Conservation (phyloP, 2,888 invertebrate genomes). For the Achlya flavicornis region DNA sequence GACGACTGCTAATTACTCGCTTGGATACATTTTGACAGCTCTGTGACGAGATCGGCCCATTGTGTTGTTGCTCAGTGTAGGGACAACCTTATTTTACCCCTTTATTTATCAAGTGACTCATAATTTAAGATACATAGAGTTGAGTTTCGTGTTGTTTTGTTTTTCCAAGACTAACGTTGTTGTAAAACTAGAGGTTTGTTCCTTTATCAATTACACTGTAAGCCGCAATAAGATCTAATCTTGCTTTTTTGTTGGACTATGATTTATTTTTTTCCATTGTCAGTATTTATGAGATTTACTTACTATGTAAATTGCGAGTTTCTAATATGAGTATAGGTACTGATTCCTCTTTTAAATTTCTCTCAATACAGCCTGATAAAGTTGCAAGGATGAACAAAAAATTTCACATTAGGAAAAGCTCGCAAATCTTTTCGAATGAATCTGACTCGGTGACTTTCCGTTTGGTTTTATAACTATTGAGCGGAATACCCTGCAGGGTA, state of each 20-base stretch:
- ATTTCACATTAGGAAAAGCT: too few species aligned
- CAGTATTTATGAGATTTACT: not conserved
- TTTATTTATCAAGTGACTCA: constrained; percentile 5
- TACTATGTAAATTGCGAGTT: too few species aligned
- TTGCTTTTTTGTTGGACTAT: not conserved
- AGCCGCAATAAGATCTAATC: constrained; percentile 17
- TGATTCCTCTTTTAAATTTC: too few species aligned
- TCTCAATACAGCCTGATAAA: too few species aligned
- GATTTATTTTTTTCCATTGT: not conserved
- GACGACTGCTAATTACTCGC: constrained; percentile 69
- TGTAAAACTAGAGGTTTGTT: constrained; percentile 32
- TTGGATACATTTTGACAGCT: constrained; percentile 64
- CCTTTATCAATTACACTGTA: constrained; percentile 31
- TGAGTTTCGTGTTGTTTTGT: constrained; percentile 36
- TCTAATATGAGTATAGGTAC: too few species aligned
- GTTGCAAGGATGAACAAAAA: too few species aligned
- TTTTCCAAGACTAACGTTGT: constrained; percentile 35
- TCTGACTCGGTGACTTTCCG: too few species aligned
- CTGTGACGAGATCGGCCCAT: constrained; percentile 33
- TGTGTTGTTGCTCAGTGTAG: constrained; percentile 33
- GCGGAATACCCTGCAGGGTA: too few species aligned
- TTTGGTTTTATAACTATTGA: too few species aligned
- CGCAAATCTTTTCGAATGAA: too few species aligned
- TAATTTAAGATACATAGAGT: not conserved
- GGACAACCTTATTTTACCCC: constrained; percentile 17